These are phyloP conservation scores for Petrocephalus microphthalmus DNA, from an alignment of 2,113 vertebrate species.

Conservation along the genomic window DNA sequence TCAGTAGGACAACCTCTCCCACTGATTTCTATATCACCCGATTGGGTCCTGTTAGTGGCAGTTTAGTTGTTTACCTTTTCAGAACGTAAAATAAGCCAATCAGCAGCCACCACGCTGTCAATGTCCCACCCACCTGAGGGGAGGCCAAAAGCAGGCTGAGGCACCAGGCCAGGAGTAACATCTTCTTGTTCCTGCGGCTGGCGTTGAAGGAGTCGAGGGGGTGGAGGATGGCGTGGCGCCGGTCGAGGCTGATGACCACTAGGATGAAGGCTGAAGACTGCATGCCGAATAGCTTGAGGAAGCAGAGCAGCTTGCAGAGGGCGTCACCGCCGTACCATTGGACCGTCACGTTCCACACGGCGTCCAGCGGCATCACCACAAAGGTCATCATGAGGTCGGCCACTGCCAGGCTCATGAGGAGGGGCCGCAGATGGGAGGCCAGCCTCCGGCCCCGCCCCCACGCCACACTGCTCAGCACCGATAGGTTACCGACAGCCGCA, in stretches of 20 bases:
- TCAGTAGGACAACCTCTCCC: neutral
- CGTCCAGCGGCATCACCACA: slow-evolving; percentile 72
- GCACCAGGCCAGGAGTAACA: slow-evolving; percentile 66
- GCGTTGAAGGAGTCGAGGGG: slow-evolving; percentile 65
- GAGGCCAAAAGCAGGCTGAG: slow-evolving; percentile 62
- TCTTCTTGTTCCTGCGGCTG: slow-evolving; percentile 60
- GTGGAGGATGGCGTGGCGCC: slow-evolving; percentile 63
- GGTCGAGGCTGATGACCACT: slow-evolving; percentile 77
- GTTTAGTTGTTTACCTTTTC: neutral
- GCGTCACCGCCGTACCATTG: slow-evolving; percentile 72
- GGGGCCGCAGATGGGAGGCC: slow-evolving; percentile 60
- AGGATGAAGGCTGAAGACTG: slow-evolving; percentile 69
- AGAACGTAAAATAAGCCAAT: neutral
- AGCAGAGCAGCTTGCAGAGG: slow-evolving; percentile 70
- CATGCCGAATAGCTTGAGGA: slow-evolving; percentile 79
- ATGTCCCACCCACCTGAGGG: slow-evolving; percentile 60
- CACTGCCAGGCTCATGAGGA: slow-evolving; percentile 65
- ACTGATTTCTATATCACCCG: neutral
- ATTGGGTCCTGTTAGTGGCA: neutral
- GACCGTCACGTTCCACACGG: slow-evolving; percentile 69
- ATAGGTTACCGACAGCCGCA: slow-evolving; percentile 9
- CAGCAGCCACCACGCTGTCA: slow-evolving; percentile 16
- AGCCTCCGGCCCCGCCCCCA: slow-evolving; percentile 16
- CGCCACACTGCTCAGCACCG: slow-evolving; percentile 17
- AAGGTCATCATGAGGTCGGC: slow-evolving; percentile 71